phyloP scores from a whole-genome alignment of 2,888 invertebrate species.

The Augochlorella aurata region DNA sequence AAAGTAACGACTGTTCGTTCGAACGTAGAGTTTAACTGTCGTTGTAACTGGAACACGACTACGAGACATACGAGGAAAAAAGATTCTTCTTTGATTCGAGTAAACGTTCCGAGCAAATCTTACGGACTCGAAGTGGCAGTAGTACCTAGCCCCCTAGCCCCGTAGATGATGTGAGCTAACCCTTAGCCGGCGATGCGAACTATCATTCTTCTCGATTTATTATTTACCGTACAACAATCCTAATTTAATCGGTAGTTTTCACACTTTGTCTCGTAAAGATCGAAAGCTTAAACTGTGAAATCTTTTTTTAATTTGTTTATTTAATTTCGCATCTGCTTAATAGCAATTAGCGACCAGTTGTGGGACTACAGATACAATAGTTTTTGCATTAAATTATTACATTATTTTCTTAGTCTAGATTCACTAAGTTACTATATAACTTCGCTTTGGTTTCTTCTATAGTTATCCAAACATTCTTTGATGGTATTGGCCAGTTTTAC shows the following conservation, averaged over 20 bases:
- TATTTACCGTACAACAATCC: not conserved
- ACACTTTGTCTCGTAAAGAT: too few relatives aligned
- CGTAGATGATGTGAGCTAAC: constrained; percentile 57
- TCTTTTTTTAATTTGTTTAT: not conserved
- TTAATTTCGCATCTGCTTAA: too few relatives aligned
- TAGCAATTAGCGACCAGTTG: too few relatives aligned
- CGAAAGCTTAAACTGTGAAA: not conserved
- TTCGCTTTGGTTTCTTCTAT: too few relatives aligned
- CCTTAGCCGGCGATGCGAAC: constrained; percentile 43
- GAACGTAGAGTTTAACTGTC: not conserved
- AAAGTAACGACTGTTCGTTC: not conserved
- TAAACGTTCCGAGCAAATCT: constrained; percentile 12
- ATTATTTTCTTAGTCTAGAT: too few relatives aligned
- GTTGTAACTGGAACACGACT: constrained; percentile 10
- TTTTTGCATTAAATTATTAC: too few relatives aligned
- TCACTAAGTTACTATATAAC: too few relatives aligned
- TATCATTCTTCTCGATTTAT: not conserved
- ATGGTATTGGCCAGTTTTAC: too few relatives aligned
- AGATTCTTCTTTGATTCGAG: not conserved
- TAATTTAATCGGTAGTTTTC: not conserved
- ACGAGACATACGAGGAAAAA: constrained; percentile 20
- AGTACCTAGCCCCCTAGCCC: constrained; percentile 55
- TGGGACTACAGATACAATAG: too few relatives aligned
- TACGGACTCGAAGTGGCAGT: constrained; percentile 60
- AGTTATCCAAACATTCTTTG: too few relatives aligned